phyloP scores from a whole-genome alignment of 2,888 invertebrate species.

The Temnothorax ravouxi region DNA sequence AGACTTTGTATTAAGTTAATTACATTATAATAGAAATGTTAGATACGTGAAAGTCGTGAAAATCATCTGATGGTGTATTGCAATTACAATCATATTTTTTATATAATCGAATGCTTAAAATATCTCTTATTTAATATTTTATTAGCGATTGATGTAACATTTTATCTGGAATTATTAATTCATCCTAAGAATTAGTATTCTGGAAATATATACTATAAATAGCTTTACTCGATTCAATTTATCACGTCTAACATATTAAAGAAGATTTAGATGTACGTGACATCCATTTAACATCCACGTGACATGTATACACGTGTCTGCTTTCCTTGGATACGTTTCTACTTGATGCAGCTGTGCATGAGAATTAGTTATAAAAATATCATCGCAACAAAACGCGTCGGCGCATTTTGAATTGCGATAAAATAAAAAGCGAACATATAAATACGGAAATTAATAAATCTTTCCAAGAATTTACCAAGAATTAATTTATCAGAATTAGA shows the following conservation, averaged over 20 bases:
- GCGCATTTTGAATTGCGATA: conserved; percentile 41
- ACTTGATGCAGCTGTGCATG: conserved; percentile 45
- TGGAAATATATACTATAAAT: neutral
- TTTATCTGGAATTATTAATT: neutral
- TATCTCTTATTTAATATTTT: conserved; percentile 18
- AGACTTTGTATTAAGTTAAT: conserved; percentile 2
- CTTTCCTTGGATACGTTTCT: neutral
- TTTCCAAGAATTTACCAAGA: neutral
- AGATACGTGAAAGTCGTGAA: neutral
- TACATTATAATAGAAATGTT: neutral
- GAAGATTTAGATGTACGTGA: conserved; percentile 11
- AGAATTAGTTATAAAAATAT: conserved; percentile 53
- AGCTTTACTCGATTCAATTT: neutral
- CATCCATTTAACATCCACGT: conserved; percentile 2
- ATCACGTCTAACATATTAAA: conserved; percentile 23
- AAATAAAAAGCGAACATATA: conserved; percentile 41
- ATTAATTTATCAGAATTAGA: neutral
- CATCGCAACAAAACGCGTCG: conserved; percentile 10
- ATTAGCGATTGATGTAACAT: neutral
- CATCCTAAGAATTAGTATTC: conserved; percentile 2
- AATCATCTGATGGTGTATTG: neutral
- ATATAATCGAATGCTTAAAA: neutral
- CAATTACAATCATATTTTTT: conserved; percentile 4
- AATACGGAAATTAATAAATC: neutral
- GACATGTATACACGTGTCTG: neutral